phyloP scores from a whole-genome alignment of 2,888 invertebrate genomes.

The Eledona agricola region DNA sequence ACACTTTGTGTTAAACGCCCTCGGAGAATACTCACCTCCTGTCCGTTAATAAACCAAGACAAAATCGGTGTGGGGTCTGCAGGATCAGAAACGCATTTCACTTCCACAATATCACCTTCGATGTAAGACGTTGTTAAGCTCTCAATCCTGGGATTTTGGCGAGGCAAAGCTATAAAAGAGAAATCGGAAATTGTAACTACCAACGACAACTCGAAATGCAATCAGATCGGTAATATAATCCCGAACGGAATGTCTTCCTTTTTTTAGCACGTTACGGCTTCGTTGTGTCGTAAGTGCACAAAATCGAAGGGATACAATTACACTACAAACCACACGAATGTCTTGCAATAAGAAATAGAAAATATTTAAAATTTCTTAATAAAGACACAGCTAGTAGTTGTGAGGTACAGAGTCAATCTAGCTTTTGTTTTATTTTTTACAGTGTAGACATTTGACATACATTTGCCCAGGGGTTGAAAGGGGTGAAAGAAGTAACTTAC shows the following conservation, averaged over 20 bases:
- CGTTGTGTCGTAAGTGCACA: no score
- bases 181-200: conserved; percentile 45
- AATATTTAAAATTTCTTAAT: no score
- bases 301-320: no score
- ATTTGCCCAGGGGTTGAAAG: no score
- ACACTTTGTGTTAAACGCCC: not conserved
- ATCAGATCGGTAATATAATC: conserved; percentile 46
- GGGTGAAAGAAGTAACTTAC: conserved; percentile 55
- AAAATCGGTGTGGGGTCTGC: conserved; percentile 58
- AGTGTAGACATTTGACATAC: no score
- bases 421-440: no score
- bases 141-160: conserved; percentile 55
- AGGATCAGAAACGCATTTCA: conserved; percentile 58
- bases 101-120: conserved; percentile 55
- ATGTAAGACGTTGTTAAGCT: conserved; percentile 52
- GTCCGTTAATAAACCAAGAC: conserved; percentile 58
- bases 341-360: no score
- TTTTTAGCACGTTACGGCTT: conserved; percentile 30
- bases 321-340: no score
- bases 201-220: conserved; percentile 44
- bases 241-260: conserved; percentile 35
- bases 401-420: no score
- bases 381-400: no score
- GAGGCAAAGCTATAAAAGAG: conserved; percentile 59
- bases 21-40: conserved; percentile 51